Percentiles rank a stretch among this genome's conserved stretches.
Evolutionary conservation across 1,140 invertebrate species (phyloP).

Genomic region (Fopius arisanus): DNA sequence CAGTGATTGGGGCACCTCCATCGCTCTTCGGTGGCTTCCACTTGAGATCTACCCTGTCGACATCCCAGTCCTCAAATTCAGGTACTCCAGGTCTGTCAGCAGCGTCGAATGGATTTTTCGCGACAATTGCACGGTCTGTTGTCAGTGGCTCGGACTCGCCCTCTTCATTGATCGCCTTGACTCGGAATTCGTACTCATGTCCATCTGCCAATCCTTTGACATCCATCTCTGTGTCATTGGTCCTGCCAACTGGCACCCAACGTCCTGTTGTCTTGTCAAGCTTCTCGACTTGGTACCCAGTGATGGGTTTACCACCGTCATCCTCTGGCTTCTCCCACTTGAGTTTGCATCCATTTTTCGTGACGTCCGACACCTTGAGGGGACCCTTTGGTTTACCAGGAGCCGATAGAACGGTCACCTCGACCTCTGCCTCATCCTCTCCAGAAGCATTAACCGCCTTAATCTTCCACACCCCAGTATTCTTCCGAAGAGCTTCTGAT

Average conservation of each 20-base stretch:
- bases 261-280: slow-evolving; percentile 91
- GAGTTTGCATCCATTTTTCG: slow-evolving; percentile 89
- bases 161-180: slow-evolving; percentile 97
- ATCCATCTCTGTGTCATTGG: slow-evolving; percentile 87
- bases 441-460: slow-evolving; percentile 92
- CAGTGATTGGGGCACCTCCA: slow-evolving; percentile 93
- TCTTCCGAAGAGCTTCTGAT: slow-evolving; percentile 80
- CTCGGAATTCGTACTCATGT: slow-evolving; percentile 95
- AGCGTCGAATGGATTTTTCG: slow-evolving; percentile 94
- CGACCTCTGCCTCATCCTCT: slow-evolving; percentile 91
- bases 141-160: slow-evolving; percentile 95
- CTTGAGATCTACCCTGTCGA: slow-evolving; percentile 90
- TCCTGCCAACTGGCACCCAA: slow-evolving; percentile 91
- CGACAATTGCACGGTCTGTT: slow-evolving; percentile 82
- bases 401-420: slow-evolving; percentile 87
- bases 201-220: slow-evolving; percentile 92
- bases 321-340: slow-evolving; percentile 98
- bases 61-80: slow-evolving; percentile 91
- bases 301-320: slow-evolving; percentile 96
- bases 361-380: slow-evolving; percentile 91
- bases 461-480: slow-evolving; percentile 91
- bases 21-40: slow-evolving; percentile 91
- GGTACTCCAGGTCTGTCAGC: slow-evolving; percentile 89
- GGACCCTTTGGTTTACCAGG: slow-evolving; percentile 89
- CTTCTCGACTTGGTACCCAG: slow-evolving; percentile 97